Evolutionary conservation across 2,113 vertebrate genomes (phyloP), one percentile per base, ranked within the genome.

Genomic region (Panthera tigris): DNA sequence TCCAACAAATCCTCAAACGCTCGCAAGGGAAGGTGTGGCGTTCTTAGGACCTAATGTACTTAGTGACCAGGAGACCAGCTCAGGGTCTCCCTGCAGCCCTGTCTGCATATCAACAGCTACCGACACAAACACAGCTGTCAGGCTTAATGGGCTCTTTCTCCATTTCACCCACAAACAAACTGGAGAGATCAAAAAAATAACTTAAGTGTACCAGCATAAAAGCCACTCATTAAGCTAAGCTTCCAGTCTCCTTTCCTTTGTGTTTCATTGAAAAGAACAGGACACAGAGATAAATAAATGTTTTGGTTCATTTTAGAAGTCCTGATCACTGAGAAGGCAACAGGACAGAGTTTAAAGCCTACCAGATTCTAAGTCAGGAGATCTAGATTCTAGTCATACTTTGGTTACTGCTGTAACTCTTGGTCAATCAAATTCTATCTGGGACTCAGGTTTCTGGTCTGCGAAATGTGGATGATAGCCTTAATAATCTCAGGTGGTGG

Each of bases 61-160:
- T 76, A 78, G 18, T 61, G 61, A 50, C 78, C 36, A 55, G 6
- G 23, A 92, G 65, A n/a, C 41, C 33, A 66, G 36, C 57, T 90
- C 25, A 0, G 57, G 14, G 50, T 93, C 57, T 92, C 65, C 55
- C 66, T 41, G 6, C 3, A 89, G 36, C 18, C 55, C 33, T 80
- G 81, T 27, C 18, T 19, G 21, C 92, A 89, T 25, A 57, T 25
- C 69, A 61, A n/a, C 88, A 73, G 94, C 91, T 92, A 82, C 81
- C 90, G 89, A 95, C 84, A 92, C 94, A 97, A 95, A 93, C 76
- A 91, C 89, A 97, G 88, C 89, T 95, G 65, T n/a, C 81, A n/a
- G 50, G 33, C 57, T 63, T 88, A 88, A 95, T 57, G 76, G 14
- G 50, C 66, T 89, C 5, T n/a, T 87, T 84, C 73, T 55, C 39